These are phyloP conservation scores for Peromyscus californicus DNA, from an alignment of 2,113 vertebrate species.

Conservation along the genomic window DNA sequence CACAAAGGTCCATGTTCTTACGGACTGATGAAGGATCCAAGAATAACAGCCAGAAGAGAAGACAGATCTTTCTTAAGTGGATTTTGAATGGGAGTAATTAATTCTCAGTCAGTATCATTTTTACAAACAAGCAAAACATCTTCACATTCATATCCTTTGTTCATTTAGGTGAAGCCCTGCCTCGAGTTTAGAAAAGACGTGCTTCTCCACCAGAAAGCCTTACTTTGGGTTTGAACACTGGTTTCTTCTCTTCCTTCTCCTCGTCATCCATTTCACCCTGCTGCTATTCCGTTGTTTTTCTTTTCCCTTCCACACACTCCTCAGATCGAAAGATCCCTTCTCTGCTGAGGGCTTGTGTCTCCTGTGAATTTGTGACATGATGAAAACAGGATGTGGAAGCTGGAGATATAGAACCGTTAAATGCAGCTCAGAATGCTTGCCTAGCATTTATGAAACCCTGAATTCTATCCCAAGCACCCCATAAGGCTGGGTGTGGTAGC, in stretches of 20 bases:
- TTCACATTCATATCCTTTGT: neutral
- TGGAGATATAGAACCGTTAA: neutral
- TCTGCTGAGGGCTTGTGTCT: neutral
- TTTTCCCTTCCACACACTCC: neutral
- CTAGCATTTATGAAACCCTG: neutral
- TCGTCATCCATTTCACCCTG: slow-evolving; percentile 30
- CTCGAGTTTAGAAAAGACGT: neutral
- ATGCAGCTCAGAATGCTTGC: neutral
- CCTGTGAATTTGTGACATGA: neutral
- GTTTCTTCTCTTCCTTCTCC: slow-evolving; percentile 38
- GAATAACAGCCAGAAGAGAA: neutral
- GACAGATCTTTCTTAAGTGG: neutral
- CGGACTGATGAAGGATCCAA: neutral
- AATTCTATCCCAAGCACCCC: neutral
- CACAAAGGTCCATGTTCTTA: neutral
- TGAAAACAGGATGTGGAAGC: neutral
- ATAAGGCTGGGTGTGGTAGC: no score
- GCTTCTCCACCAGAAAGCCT: slow-evolving; percentile 42
- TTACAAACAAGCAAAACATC: neutral
- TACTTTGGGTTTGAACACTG: slow-evolving; percentile 53
- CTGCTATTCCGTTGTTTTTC: neutral
- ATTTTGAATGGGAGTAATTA: slow-evolving; percentile 35
- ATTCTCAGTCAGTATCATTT: neutral
- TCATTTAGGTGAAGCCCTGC: neutral
- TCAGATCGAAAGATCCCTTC: neutral